Conservation (phyloP, 2,888 invertebrate genomes). For the Alviniconcha strummeri region DNA sequence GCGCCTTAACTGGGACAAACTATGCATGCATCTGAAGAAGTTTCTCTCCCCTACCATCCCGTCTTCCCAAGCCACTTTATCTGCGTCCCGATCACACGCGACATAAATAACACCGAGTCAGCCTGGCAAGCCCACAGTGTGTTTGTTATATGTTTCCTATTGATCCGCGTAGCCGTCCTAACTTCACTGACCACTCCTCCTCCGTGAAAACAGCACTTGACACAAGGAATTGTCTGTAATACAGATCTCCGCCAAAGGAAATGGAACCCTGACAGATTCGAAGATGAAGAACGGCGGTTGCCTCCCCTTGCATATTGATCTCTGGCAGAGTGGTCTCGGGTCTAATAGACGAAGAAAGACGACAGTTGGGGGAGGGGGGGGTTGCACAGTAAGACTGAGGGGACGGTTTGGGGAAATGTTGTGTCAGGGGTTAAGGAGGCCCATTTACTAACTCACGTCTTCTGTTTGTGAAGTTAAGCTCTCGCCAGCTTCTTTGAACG, state of each 20-base stretch:
- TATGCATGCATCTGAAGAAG: background rate
- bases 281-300: background rate
- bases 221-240: constrained; percentile 7
- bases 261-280: background rate
- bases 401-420: background rate
- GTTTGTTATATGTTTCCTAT: background rate
- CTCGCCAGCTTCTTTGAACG: background rate
- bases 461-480: background rate
- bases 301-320: constrained; percentile 12
- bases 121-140: background rate
- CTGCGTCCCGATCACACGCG: background rate
- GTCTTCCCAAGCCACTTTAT: background rate
- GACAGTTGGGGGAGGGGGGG: background rate
- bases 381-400: background rate
- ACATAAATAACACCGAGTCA: background rate
- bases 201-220: constrained; percentile 1
- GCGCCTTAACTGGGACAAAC: background rate
- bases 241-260: background rate
- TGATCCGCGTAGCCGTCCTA: background rate
- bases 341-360: background rate
- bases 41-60: background rate
- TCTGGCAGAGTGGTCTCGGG: constrained; percentile 1
- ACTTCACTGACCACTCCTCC: background rate
- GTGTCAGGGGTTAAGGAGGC: background rate
- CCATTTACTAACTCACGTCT: background rate